Evolutionary conservation across 2,888 invertebrate genomes (phyloP).

Genomic region (Cataglyphis livida): DNA sequence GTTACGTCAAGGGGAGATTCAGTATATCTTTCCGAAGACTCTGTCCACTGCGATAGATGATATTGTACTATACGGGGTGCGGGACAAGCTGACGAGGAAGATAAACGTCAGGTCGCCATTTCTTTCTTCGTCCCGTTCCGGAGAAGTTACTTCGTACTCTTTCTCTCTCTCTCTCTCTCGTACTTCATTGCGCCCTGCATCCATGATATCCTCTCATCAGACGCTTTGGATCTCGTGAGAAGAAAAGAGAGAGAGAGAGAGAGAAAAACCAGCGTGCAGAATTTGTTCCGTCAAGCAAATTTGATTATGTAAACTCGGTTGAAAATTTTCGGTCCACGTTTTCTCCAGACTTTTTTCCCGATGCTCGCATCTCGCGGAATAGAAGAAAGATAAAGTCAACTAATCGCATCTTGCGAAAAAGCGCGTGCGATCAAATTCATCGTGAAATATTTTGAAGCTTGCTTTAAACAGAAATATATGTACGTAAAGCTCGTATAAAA

Average conservation of each 20-base stretch:
- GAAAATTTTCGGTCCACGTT: constrained; percentile 60
- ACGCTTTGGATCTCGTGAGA: constrained; percentile 48
- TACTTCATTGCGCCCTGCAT: constrained; percentile 46
- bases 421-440: not conserved
- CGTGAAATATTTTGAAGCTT: constrained; percentile 18
- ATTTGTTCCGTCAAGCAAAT: constrained; percentile 55
- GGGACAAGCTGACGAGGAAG: constrained; percentile 44
- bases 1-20: constrained; percentile 14
- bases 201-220: constrained; percentile 46
- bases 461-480: no score
- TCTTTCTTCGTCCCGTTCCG: constrained; percentile 20
- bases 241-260: not conserved
- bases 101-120: constrained; percentile 48
- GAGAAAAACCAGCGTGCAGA: not conserved
- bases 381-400: constrained; percentile 53
- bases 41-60: constrained; percentile 32
- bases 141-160: constrained; percentile 12
- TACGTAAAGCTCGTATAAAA: not conserved
- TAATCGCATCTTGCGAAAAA: constrained; percentile 13
- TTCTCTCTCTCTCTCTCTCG: not conserved
- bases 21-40: constrained; percentile 29
- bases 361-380: constrained; percentile 39
- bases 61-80: constrained; percentile 22
- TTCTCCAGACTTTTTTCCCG: constrained; percentile 61
- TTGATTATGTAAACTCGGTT: constrained; percentile 60